A percentile compares a stretch with the other conserved stretches of the same genome.
These are phyloP conservation scores for Aquatica leii DNA, from an alignment of 2,888 invertebrate species.

Conservation along the genomic window DNA sequence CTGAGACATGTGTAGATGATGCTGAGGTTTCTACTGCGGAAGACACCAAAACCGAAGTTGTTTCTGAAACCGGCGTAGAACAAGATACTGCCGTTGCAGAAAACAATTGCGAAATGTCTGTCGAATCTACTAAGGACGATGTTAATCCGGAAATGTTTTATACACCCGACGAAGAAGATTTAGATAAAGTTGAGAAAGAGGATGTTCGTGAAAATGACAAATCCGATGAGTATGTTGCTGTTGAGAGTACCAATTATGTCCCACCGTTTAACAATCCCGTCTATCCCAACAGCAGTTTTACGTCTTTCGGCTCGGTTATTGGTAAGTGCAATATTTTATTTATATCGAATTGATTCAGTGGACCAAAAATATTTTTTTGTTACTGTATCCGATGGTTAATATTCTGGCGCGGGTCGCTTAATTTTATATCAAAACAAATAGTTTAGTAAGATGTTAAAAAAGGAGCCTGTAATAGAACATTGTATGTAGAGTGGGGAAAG, in stretches of 20 bases:
- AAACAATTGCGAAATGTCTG: background rate
- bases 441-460: too few relatives aligned
- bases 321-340: constrained; percentile 44
- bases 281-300: constrained; percentile 58
- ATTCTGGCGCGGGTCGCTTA: too few relatives aligned
- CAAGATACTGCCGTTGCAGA: background rate
- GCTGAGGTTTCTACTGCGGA: background rate
- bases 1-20: constrained; percentile 1
- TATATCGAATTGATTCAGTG: background rate
- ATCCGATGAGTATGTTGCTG: constrained; percentile 40
- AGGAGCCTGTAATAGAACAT: too few relatives aligned
- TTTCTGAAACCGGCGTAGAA: constrained; percentile 12
- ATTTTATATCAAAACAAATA: too few relatives aligned
- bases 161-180: constrained; percentile 57
- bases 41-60: background rate
- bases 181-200: constrained; percentile 28
- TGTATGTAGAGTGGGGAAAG: too few relatives aligned
- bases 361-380: background rate
- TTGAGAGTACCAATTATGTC: constrained; percentile 54
- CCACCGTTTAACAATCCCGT: constrained; percentile 61
- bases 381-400: background rate
- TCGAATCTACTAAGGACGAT: background rate
- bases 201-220: constrained; percentile 28
- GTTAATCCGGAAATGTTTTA: constrained; percentile 53
- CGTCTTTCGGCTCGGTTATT: constrained; percentile 56